Evolutionary conservation across 2,888 invertebrate species (phyloP), one percentile per base, ranked within the genome.

Genomic region (Drosophila anomalata): DNA sequence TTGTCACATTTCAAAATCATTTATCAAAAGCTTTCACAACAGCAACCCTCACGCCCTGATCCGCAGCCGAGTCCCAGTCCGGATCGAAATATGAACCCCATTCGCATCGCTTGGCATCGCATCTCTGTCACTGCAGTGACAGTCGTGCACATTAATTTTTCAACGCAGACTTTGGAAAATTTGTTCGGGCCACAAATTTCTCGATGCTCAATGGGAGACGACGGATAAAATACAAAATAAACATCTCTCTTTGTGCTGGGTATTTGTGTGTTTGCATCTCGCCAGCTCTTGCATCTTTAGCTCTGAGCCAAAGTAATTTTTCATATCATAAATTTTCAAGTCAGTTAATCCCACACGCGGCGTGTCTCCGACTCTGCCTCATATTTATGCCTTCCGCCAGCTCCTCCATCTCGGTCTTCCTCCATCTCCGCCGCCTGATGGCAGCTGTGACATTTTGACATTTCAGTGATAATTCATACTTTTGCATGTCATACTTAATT

Each of bases 381-480:
- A 75, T 72, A 80, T 82, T 73, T 80, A 80, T 80, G 78, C 63
- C 55, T 66, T 56, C 65, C 66, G 68, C 66, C 73, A 58, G 73
- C 77, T 82, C 79, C 82, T 71, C 69, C 60, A 60, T 68, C 36
- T 36, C 7, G 36, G 78, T 70, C 81, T 73, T 73, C 17, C 17
- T 17, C 17, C 17, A 17, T 17, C 68, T 78, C 70, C 79, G 46
- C 39, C 11, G 41, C 54, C 62, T 62, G 69, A 70, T 79, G 85
- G 79, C 83, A 77, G 82, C 80, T 83, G 83, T 86, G 85, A 87
- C 79, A 87, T 86, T 89, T 88, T 90, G 90, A 90, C 90, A 89
- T 87, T 79, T 89, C 85, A 87, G 89, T 89, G 90, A 90, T 90
- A 90, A 90, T 90, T 90, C 90, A 90, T 90, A 90, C 90, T 90